Conservation (phyloP, 1,140 invertebrate genomes). For the Macrocentrus cingulum region DNA sequence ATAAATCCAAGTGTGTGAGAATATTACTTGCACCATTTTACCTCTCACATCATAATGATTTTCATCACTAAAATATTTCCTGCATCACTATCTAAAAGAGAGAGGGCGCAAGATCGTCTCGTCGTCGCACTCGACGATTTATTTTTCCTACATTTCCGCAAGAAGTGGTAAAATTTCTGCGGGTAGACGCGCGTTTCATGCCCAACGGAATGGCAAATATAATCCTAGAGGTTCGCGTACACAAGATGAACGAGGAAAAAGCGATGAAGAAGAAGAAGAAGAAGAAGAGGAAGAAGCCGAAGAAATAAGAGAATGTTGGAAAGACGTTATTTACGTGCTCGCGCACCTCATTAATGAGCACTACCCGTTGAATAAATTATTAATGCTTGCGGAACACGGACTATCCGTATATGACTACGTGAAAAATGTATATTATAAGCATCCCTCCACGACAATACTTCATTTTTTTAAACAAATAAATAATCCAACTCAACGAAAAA, state of each 20-base stretch:
- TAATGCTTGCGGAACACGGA: conserved; percentile 17
- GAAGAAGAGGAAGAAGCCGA: not conserved
- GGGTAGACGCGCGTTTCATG: not conserved
- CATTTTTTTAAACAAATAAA: no score
- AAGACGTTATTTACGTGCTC: conserved; percentile 24
- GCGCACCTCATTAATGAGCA: conserved; percentile 25
- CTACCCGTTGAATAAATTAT: conserved; percentile 24
- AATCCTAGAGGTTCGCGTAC: not conserved
- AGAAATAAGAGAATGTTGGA: no score
- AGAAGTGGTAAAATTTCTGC: conserved; percentile 22
- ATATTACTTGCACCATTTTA: not conserved
- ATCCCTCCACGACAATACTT: no score
- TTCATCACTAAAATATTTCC: not conserved
- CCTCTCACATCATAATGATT: not conserved
- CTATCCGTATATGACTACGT: conserved; percentile 13
- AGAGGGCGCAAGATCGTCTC: not conserved
- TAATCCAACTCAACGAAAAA: no score
- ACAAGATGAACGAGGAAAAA: no score
- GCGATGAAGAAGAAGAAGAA: not conserved
- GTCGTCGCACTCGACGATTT: conserved; percentile 18
- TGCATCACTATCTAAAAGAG: conserved; percentile 2
- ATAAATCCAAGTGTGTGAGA: not conserved
- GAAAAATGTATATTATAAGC: conserved; percentile 20
- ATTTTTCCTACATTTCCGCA: conserved; percentile 17
- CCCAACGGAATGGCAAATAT: conserved; percentile 18